Percentiles rank a stretch among this genome's conserved stretches.
These are phyloP conservation scores for Arge pagana DNA, from an alignment of 2,888 invertebrate species.

Conservation along the genomic window DNA sequence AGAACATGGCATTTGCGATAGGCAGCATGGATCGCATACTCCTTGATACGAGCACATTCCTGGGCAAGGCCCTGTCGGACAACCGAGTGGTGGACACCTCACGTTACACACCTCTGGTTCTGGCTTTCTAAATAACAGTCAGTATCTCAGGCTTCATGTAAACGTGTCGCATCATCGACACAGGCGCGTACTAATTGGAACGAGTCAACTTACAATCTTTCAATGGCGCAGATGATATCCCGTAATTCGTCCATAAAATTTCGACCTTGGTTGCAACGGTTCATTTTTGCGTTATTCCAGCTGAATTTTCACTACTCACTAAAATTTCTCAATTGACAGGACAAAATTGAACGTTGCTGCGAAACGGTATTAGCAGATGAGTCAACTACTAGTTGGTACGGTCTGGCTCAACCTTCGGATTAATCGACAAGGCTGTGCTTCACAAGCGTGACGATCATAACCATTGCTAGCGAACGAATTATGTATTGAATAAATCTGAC, in stretches of 20 bases:
- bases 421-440: too few relatives aligned
- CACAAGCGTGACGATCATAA: too few relatives aligned
- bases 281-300: slow-evolving; percentile 29
- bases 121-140: slow-evolving; percentile 37
- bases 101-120: slow-evolving; percentile 45
- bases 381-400: too few relatives aligned
- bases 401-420: too few relatives aligned
- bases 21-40: slow-evolving; percentile 39
- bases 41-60: slow-evolving; percentile 39
- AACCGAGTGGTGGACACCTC: slow-evolving; percentile 45
- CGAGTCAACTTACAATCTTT: slow-evolving; percentile 40
- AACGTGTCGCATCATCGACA: too few relatives aligned
- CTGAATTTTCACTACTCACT: background rate
- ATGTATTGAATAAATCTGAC: too few relatives aligned
- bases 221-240: slow-evolving; percentile 37
- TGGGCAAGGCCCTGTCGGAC: slow-evolving; percentile 43
- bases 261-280: slow-evolving; percentile 22
- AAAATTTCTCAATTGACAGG: background rate
- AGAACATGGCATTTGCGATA: slow-evolving; percentile 39
- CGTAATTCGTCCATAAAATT: slow-evolving; percentile 43
- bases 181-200: too few relatives aligned
- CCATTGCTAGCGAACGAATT: too few relatives aligned
- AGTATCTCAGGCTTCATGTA: too few relatives aligned
- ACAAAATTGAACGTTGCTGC: too few relatives aligned
- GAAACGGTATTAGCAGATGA: too few relatives aligned